These are phyloP conservation scores for Disparrhopalites patrizii DNA, from an alignment of 2,888 invertebrate genomes.

Conservation along the genomic window DNA sequence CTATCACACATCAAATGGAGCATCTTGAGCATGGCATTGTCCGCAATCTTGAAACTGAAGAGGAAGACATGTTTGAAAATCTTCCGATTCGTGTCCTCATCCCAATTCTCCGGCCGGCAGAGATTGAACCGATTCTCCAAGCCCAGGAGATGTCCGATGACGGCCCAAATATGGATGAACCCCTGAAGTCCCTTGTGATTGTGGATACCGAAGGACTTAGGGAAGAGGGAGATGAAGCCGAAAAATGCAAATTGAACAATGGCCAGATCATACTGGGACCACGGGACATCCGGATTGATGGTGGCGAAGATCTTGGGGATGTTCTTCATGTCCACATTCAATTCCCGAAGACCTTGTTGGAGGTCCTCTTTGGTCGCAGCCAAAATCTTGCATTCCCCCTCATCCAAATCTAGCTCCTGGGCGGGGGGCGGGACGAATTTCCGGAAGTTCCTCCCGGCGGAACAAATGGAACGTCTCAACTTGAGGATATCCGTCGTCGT, in stretches of 20 bases:
- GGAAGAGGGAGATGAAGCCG: slow-evolving; percentile 40
- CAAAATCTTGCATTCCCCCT: slow-evolving; percentile 33
- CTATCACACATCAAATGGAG: slow-evolving; percentile 39
- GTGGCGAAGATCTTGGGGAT: slow-evolving; percentile 43
- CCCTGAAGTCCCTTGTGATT: slow-evolving; percentile 35
- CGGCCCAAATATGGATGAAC: slow-evolving; percentile 47
- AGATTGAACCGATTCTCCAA: slow-evolving; percentile 44
- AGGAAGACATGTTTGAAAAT: slow-evolving; percentile 43
- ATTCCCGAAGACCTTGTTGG: neutral
- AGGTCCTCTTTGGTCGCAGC: slow-evolving; percentile 35
- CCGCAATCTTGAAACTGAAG: slow-evolving; percentile 41
- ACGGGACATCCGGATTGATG: slow-evolving; percentile 44
- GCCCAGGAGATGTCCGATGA: slow-evolving; percentile 40
- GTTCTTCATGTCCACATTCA: slow-evolving; percentile 26
- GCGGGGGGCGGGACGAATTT: slow-evolving; percentile 44
- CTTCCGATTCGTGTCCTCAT: slow-evolving; percentile 39
- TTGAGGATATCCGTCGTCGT: slow-evolving; percentile 28
- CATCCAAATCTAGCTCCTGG: slow-evolving; percentile 37
- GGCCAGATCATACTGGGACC: slow-evolving; percentile 47
- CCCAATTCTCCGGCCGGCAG: slow-evolving; percentile 33
- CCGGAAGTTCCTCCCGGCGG: slow-evolving; percentile 42
- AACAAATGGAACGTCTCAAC: slow-evolving; percentile 33
- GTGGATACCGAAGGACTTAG: slow-evolving; percentile 43
- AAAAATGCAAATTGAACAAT: slow-evolving; percentile 44
- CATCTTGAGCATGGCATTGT: slow-evolving; percentile 34